Percentiles rank a stretch among this genome's conserved stretches.
These are phyloP conservation scores for Hydrochoerus hydrochaeris DNA, from an alignment of 2,113 vertebrate genomes.

Conservation along the genomic window DNA sequence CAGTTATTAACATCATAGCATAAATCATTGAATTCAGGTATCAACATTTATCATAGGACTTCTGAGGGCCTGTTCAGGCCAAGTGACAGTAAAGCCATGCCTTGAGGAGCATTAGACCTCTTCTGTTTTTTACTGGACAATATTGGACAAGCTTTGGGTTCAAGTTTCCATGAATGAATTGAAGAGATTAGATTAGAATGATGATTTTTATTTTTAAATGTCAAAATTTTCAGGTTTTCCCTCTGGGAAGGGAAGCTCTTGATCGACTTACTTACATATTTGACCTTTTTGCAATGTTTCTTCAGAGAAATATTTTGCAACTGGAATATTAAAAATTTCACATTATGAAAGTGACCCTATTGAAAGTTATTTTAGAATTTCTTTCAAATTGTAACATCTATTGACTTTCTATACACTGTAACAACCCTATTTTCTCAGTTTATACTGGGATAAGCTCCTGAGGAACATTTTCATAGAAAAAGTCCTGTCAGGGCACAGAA, in stretches of 20 bases:
- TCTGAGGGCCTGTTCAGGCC: background rate
- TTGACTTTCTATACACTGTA: background rate
- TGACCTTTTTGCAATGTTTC: background rate
- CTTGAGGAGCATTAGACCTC: background rate
- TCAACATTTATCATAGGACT: background rate
- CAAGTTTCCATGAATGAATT: background rate
- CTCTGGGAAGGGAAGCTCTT: background rate
- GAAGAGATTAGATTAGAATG: background rate
- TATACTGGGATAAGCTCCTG: background rate
- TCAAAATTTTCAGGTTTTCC: background rate
- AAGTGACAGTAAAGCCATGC: background rate
- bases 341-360: background rate
- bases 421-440: background rate
- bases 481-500: background rate
- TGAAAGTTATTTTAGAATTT: background rate
- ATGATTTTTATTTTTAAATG: background rate
- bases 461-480: background rate
- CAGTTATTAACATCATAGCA: constrained; percentile 41
- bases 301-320: background rate
- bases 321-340: background rate
- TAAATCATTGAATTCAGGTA: constrained; percentile 11
- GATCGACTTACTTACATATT: background rate
- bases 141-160: background rate
- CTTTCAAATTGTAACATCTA: background rate
- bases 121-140: background rate